phyloP scores from a whole-genome alignment of 2,888 invertebrate genomes.

The Carpatolechia fugitivella region DNA sequence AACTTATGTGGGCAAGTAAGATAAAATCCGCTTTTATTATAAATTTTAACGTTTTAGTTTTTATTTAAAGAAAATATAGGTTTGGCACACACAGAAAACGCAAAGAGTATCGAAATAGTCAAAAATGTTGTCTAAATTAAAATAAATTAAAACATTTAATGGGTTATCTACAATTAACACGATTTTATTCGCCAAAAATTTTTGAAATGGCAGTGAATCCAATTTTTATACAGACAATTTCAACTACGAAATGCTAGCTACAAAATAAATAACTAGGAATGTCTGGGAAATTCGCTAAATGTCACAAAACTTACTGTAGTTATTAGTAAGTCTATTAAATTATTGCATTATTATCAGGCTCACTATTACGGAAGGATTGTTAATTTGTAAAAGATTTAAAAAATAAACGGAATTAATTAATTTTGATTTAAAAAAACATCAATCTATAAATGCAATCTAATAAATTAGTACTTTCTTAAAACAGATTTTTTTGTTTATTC shows the following conservation, averaged over 20 bases:
- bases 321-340: background rate
- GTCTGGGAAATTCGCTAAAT: conserved; percentile 14
- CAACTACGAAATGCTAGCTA: conserved; percentile 13
- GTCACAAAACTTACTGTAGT: conserved; percentile 6
- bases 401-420: background rate
- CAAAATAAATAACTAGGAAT: conserved; percentile 16
- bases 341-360: conserved; percentile 7
- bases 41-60: no score
- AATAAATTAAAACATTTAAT: conserved; percentile 7
- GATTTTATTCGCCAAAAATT: background rate
- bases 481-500: background rate
- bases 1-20: no score
- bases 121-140: background rate
- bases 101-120: background rate
- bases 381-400: background rate
- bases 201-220: conserved; percentile 3
- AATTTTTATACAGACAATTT: conserved; percentile 1
- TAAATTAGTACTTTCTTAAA: background rate
- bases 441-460: background rate
- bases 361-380: background rate
- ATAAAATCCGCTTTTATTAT: no score
- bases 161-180: conserved; percentile 8
- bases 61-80: background rate
- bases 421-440: background rate
- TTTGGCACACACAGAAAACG: background rate